These are phyloP conservation scores for Molossus molossus DNA, from an alignment of 2,797 vertebrate species.

Conservation along the genomic window DNA sequence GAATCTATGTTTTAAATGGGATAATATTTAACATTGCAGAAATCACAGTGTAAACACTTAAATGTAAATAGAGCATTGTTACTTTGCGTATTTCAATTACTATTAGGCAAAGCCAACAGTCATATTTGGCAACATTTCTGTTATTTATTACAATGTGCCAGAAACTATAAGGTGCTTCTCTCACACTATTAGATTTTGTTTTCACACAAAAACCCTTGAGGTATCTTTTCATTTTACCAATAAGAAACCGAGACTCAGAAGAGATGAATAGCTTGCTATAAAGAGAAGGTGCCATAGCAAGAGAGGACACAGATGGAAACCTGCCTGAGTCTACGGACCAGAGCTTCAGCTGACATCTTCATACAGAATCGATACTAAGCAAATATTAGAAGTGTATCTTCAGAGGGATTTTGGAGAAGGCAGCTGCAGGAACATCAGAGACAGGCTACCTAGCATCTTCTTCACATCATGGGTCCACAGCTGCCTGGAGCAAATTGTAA, in stretches of 20 bases:
- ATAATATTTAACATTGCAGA: constrained; percentile 15
- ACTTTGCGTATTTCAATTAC: constrained; percentile 26
- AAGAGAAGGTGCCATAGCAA: neutral
- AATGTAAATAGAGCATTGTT: neutral
- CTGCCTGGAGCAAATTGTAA: neutral
- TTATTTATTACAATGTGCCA: neutral
- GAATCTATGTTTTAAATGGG: neutral
- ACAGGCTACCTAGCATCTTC: neutral
- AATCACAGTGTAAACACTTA: neutral
- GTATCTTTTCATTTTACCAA: constrained; percentile 37
- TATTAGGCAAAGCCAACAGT: neutral
- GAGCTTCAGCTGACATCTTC: neutral
- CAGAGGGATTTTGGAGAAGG: neutral
- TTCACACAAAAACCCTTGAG: neutral
- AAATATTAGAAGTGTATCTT: neutral
- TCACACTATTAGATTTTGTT: neutral
- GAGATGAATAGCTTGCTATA: neutral
- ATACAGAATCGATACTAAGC: neutral
- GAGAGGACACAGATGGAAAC: neutral
- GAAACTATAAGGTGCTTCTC: neutral
- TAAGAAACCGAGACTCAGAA: constrained; percentile 13
- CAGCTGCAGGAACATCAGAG: neutral
- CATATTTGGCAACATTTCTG: neutral
- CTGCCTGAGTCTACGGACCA: neutral
- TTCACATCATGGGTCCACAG: neutral